Base-by-base conservation (phyloP, 2,113 vertebrate genomes). In the Xerus inauris region DNA sequence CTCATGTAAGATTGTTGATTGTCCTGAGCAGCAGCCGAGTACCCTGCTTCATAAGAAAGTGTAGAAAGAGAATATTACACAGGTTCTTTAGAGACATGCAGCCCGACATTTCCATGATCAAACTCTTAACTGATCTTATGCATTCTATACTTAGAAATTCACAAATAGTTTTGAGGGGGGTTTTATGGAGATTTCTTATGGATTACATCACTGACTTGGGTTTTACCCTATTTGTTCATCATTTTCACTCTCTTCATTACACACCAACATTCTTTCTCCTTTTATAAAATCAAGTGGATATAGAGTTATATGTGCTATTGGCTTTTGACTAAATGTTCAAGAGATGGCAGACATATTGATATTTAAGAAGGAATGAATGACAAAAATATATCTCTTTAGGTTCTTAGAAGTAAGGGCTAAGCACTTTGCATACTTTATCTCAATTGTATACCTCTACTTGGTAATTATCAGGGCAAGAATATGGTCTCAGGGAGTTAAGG, bases 221-320 rank as follows among this genome's bases (percentile, higher is more conserved):
- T 86, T 83, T 94, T 65, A 45, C 0, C 5, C 4, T 4, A 40
- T 96, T 91, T 88, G 54, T 20, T 87, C 4, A 67, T 49, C 20
- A 86, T 87, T 91, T 67, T 24, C 20, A 72, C 28, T 26, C 28
- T 32, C 10, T 40, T 62, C 26, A 64, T 49, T 87, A 67, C 45
- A 65, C 69, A 75, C n/a, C 64, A 82, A 97, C 94, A 22, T 51
- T 92, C 42, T 65, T 80, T 75, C 94, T 85, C 30, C 38, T 94
- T 75, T 93, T 32, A 96, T 75, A 76, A 80, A 84, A 69, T 35
- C 77, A 87, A 94, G 67, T 79, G 1, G 91, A 40, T 67, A 0
- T 72, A 45, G 92, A 49, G 16, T 35, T 32, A 67, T 80, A 42
- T n/a, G 72, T 6, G 14, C 47, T 82, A 38, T 69, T 93, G 11